A percentile compares a stretch with the other conserved stretches of the same genome.
phyloP scores from a whole-genome alignment of 1,140 invertebrate genomes.

The Mycetomoellerius zeteki region DNA sequence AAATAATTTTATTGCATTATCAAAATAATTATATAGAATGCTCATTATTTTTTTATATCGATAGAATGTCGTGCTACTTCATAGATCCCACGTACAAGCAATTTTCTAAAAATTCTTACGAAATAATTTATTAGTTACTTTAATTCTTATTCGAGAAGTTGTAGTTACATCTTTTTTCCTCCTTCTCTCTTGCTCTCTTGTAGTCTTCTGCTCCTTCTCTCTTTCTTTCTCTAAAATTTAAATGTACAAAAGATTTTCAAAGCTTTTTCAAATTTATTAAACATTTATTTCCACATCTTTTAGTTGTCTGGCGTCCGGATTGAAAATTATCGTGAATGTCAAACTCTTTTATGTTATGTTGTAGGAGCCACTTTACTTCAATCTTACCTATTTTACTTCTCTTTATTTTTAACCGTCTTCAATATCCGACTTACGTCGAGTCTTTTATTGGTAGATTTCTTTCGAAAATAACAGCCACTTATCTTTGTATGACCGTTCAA shows the following conservation, averaged over 20 bases:
- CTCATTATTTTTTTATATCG: no score
- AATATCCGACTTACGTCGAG: constrained; percentile 32
- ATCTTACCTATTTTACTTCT: constrained; percentile 1
- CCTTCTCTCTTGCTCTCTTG: not conserved
- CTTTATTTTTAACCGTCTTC: constrained; percentile 45
- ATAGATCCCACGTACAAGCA: not conserved
- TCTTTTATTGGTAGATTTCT: constrained; percentile 41
- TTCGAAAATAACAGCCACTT: constrained; percentile 25
- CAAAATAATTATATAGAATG: no score
- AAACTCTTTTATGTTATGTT: not conserved
- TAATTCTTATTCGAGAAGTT: not conserved
- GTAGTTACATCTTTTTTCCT: not conserved
- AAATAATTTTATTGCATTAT: no score
- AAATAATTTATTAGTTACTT: not conserved
- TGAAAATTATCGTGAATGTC: constrained; percentile 20
- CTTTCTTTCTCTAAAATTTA: not conserved
- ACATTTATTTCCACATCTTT: not conserved
- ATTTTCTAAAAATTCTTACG: not conserved
- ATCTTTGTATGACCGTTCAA: constrained; percentile 25
- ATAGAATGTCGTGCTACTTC: no score
- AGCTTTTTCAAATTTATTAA: not conserved
- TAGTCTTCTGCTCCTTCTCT: not conserved
- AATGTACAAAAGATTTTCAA: not conserved
- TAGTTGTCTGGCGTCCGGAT: not conserved
- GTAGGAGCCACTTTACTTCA: not conserved